Conservation (phyloP, 2,113 vertebrate genomes). For the Deroptyus accipitrinus region DNA sequence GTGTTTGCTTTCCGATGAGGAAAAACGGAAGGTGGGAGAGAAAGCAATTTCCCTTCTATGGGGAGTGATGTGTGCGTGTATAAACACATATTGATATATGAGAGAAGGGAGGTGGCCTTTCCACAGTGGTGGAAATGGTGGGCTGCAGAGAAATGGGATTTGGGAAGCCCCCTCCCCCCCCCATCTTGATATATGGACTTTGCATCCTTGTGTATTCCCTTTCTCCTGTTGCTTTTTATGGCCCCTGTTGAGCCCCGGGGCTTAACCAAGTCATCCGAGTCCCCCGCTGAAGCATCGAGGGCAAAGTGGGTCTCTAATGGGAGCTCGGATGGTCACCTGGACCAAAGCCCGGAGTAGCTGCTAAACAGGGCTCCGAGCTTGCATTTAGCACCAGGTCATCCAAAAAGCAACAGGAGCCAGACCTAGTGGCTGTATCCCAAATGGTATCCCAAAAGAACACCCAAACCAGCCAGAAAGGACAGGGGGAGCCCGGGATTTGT, state of each 20-base stretch:
- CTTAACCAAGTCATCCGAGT: not conserved
- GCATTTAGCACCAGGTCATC: not conserved
- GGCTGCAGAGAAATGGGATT: not conserved
- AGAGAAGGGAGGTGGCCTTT: not conserved
- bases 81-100: fast-evolving
- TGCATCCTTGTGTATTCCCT: not conserved
- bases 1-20: not conserved
- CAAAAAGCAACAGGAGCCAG: not conserved
- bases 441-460: not conserved
- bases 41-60: fast-evolving
- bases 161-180: not conserved
- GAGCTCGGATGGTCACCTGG: not conserved
- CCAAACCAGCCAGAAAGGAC: not conserved
- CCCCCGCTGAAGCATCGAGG: fast-evolving
- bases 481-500: fast-evolving
- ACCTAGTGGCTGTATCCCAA: fast-evolving
- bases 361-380: not conserved
- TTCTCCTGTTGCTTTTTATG: not conserved
- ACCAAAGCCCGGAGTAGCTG: not conserved
- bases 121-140: no score
- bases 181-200: not conserved
- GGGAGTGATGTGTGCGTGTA: fast-evolving
- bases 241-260: not conserved
- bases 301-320: fast-evolving
- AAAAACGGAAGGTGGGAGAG: not conserved